These are phyloP conservation scores for Operophtera brumata DNA, from an alignment of 2,888 invertebrate species.

Conservation along the genomic window DNA sequence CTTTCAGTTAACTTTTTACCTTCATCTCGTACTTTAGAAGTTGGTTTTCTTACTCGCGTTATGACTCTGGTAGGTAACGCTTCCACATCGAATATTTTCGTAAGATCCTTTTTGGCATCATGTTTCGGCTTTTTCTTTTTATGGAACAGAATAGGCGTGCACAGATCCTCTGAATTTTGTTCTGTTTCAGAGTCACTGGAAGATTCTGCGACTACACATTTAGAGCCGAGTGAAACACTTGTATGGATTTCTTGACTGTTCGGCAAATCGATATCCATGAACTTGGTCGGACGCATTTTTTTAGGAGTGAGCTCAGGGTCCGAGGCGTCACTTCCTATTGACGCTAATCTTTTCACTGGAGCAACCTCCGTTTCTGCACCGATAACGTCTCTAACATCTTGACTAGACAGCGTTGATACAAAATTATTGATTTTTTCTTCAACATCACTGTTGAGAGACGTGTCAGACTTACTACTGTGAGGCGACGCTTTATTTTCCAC, in stretches of 20 bases:
- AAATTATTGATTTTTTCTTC: constrained; percentile 40
- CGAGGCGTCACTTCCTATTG: constrained; percentile 50
- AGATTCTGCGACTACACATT: constrained; percentile 42
- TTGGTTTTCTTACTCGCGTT: constrained; percentile 62
- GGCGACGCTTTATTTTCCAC: constrained; percentile 33
- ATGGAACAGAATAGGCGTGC: constrained; percentile 50
- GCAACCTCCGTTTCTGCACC: constrained; percentile 36
- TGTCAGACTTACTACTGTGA: constrained; percentile 16
- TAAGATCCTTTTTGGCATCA: constrained; percentile 53
- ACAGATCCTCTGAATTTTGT: constrained; percentile 47
- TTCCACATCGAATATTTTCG: constrained; percentile 52
- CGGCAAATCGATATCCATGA: constrained; percentile 60
- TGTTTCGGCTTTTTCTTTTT: constrained; percentile 44
- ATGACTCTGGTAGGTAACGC: constrained; percentile 59
- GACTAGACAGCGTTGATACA: constrained; percentile 41
- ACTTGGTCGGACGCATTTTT: constrained; percentile 49
- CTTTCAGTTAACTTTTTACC: constrained; percentile 38
- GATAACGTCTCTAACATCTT: constrained; percentile 45
- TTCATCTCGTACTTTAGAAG: constrained; percentile 46
- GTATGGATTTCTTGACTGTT: constrained; percentile 69
- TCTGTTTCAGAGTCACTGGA: constrained; percentile 65
- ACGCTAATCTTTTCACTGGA: constrained; percentile 38
- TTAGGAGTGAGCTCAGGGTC: constrained; percentile 58
- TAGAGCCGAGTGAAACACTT: constrained; percentile 40
- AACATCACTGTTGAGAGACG: constrained; percentile 29